phyloP scores from a whole-genome alignment of 1,140 invertebrate genomes.

The Drosophila nebulosa region DNA sequence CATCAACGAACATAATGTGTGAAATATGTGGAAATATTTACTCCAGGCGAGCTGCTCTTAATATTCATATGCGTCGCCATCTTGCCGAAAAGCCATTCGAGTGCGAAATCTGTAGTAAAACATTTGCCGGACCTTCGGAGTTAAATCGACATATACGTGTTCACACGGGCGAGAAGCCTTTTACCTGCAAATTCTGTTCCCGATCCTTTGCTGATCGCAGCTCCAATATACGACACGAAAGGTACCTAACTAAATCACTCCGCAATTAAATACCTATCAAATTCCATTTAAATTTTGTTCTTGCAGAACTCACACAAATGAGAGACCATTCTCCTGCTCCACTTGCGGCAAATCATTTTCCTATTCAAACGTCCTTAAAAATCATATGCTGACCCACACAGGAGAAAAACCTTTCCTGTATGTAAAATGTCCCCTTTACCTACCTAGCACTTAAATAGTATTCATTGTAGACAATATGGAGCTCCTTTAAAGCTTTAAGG shows the following conservation, averaged over 20 bases:
- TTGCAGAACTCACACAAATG: constrained; percentile 86
- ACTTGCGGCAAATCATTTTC: constrained; percentile 88
- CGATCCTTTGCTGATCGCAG: constrained; percentile 86
- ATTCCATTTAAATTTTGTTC: not conserved
- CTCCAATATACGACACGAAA: constrained; percentile 83
- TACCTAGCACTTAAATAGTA: too few relatives aligned
- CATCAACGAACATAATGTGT: constrained; percentile 69
- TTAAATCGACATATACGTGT: constrained; percentile 72
- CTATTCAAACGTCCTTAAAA: constrained; percentile 84
- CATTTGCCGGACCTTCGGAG: constrained; percentile 72
- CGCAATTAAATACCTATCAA: not conserved
- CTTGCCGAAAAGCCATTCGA: constrained; percentile 72
- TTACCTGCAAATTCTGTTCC: constrained; percentile 87
- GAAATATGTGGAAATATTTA: constrained; percentile 78
- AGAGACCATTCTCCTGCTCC: constrained; percentile 86
- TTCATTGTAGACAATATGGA: too few relatives aligned
- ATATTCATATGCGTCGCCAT: constrained; percentile 78
- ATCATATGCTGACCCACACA: constrained; percentile 83
- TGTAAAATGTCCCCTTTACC: too few relatives aligned
- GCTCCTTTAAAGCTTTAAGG: too few relatives aligned
- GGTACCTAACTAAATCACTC: constrained; percentile 55
- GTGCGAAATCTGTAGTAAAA: constrained; percentile 77
- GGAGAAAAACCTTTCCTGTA: constrained; percentile 78
- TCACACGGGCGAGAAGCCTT: constrained; percentile 82
- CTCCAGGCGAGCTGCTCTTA: constrained; percentile 65